Base-by-base conservation (phyloP, 2,113 vertebrate genomes). In the Apus apus region DNA sequence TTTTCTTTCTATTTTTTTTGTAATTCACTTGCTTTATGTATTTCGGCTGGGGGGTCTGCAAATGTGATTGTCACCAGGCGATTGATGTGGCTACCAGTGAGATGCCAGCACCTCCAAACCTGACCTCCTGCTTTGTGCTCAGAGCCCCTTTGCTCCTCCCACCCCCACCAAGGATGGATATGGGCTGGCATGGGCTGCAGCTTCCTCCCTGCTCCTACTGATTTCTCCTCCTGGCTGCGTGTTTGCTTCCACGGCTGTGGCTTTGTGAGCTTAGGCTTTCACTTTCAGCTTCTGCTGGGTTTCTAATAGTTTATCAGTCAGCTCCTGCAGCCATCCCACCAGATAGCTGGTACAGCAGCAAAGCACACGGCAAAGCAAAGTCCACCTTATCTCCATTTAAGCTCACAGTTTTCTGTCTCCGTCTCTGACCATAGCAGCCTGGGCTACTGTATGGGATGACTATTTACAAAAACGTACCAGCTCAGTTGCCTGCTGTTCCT, bases 331-430 rank as follows among this genome's bases (percentile, higher is more conserved):
- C 0, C 10, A 85, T 94, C 34, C 80, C 51, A 43, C 53, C 88
- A 61, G 88, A 85, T 13, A 85, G 22, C 38, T 75, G 67, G 84
- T 38, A 2, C 46, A 25, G 67, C n/a, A 2, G 26, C 20, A 68
- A 40, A 67, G 86, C 88, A 16, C 51, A 10, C 0, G 0, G 62
- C 6, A 5, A 54, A 75, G 65, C 50, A 56, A 90, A 94, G 78
- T 71, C 93, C 65, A 13, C 81, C 66, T 97, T 90, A 87, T 95
- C 87, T 89, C 45, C 27, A 17, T 40, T n/a, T 46, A 48, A 89
- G 51, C 86, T 54, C 62, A 2, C 1, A 3, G 30, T 54, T 94
- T 93, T 87, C 56, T 21, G 85, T 73, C 66, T 75, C 46, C 68
- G 23, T 88, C 58, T 64, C 89, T 74, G 68, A 21, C 70, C 3